Conservation (phyloP, 2,888 invertebrate species). For the Phortica magna region DNA sequence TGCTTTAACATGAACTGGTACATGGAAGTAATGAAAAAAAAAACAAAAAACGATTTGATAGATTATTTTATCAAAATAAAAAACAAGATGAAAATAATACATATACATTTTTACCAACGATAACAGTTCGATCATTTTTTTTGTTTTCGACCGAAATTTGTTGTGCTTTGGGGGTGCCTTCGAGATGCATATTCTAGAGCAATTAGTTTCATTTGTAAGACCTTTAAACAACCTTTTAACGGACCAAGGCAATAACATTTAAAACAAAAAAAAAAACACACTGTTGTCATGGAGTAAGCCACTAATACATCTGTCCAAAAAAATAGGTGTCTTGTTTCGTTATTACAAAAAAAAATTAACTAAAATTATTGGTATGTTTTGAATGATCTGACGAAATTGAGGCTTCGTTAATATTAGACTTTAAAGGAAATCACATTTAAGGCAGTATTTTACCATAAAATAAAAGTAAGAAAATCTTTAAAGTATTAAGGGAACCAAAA, state of each 20-base stretch:
- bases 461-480: too few species aligned
- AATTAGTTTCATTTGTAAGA: too few species aligned
- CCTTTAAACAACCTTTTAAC: too few species aligned
- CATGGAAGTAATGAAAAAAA: neutral
- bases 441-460: neutral
- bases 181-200: too few species aligned
- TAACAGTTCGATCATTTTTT: neutral
- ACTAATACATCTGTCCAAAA: too few species aligned
- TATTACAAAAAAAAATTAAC: too few species aligned
- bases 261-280: too few species aligned
- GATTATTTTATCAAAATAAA: neutral
- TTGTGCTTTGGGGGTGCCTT: neutral
- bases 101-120: neutral
- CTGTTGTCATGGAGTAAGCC: too few species aligned
- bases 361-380: neutral
- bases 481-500: neutral
- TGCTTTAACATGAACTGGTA: neutral
- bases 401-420: neutral
- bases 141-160: neutral
- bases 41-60: neutral
- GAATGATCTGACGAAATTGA: neutral
- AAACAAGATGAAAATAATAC: neutral
- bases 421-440: neutral
- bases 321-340: too few species aligned
- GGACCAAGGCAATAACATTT: too few species aligned